These are phyloP conservation scores for Drosophila neotestacea DNA, from an alignment of 2,888 invertebrate species.

Conservation along the genomic window DNA sequence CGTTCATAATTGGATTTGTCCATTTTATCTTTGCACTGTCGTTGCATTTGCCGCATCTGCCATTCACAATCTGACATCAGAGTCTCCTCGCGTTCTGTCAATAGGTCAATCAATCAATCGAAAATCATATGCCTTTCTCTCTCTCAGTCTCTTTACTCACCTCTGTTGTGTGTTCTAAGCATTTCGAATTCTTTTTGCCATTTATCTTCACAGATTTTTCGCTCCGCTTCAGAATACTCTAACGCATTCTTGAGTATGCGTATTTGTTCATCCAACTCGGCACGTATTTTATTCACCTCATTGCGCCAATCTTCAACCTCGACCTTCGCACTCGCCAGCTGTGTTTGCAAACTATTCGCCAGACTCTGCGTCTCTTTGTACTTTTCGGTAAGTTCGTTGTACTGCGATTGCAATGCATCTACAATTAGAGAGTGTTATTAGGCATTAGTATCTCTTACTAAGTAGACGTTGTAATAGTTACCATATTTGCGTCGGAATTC, in stretches of 20 bases:
- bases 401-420: slow-evolving; percentile 86
- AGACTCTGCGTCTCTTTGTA: slow-evolving; percentile 86
- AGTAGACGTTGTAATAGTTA: slow-evolving; percentile 36
- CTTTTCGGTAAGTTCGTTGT: slow-evolving; percentile 86
- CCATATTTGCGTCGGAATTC: slow-evolving; percentile 84
- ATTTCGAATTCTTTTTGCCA: slow-evolving; percentile 89
- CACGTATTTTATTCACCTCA: slow-evolving; percentile 85
- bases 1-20: slow-evolving; percentile 88
- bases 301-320: slow-evolving; percentile 80
- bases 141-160: slow-evolving; percentile 58
- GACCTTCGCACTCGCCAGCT: slow-evolving; percentile 82
- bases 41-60: slow-evolving; percentile 92
- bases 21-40: slow-evolving; percentile 88
- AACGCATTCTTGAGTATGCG: slow-evolving; percentile 86
- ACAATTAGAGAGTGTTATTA: background rate
- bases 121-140: background rate
- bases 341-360: slow-evolving; percentile 82
- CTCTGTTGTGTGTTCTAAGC: slow-evolving; percentile 87
- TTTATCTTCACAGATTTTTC: slow-evolving; percentile 87
- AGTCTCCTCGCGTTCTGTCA: slow-evolving; percentile 88
- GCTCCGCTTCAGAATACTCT: slow-evolving; percentile 87
- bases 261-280: slow-evolving; percentile 86
- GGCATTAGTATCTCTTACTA: background rate
- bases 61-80: slow-evolving; percentile 93
- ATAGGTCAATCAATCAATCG: slow-evolving; percentile 20